These are phyloP conservation scores for Ophion obscuratus DNA, from an alignment of 2,888 invertebrate genomes.

Conservation along the genomic window DNA sequence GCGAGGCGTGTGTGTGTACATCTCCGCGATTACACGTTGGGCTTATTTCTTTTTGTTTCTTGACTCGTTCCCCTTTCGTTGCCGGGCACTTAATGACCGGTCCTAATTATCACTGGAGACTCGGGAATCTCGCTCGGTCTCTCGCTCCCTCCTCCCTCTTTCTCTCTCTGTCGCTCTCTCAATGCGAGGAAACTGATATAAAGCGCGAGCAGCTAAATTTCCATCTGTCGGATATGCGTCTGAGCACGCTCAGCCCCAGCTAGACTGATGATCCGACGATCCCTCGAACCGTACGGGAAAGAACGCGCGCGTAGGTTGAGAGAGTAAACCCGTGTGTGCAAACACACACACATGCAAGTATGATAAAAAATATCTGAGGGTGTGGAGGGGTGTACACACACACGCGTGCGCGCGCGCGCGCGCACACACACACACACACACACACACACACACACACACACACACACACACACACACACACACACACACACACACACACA, in stretches of 20 bases:
- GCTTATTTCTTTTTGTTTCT: not conserved
- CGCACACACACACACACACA: not conserved
- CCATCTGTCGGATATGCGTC: slow-evolving; percentile 53
- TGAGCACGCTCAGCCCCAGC: slow-evolving; percentile 15
- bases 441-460: not conserved
- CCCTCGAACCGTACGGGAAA: slow-evolving; percentile 38
- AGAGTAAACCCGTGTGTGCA: slow-evolving; percentile 38
- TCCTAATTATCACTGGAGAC: slow-evolving; percentile 37
- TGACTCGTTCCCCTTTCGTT: not conserved
- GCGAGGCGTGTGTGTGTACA: no score
- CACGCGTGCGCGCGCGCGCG: no score
- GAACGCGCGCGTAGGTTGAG: slow-evolving; percentile 55
- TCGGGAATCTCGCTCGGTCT: slow-evolving; percentile 4
- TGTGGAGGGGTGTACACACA: slow-evolving; percentile 5
- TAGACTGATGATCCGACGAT: slow-evolving; percentile 62
- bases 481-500: slow-evolving; percentile 2
- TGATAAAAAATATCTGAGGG: slow-evolving; percentile 14
- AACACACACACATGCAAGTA: not conserved
- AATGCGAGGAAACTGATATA: slow-evolving; percentile 39
- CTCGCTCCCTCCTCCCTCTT: not conserved
- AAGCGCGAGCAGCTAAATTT: slow-evolving; percentile 30
- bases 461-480: not conserved
- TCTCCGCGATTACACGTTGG: no score
- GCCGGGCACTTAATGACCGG: slow-evolving; percentile 6
- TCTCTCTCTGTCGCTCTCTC: not conserved